Evolutionary conservation across 1,140 invertebrate genomes (phyloP), one percentile per base, ranked within the genome.

Genomic region (Neelides sp.): DNA sequence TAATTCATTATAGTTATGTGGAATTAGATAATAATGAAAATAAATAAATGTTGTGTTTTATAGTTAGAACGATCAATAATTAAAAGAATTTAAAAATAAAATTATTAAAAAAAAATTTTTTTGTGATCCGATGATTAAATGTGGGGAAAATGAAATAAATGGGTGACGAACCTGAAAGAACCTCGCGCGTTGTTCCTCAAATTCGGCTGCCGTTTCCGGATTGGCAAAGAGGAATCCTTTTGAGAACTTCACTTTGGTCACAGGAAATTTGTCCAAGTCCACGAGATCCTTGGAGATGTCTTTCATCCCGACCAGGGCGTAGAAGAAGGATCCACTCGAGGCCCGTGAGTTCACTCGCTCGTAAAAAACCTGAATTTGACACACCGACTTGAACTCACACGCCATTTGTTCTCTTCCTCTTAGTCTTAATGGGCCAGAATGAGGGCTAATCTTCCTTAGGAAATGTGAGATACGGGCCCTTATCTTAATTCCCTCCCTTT

Each of bases 221-320:
- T 82, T 84, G 12, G 82, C 79, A 63, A 87, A 89, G 0, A 83
- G 82, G 62, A 86, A 87, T 2, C 82, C 82, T 66, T 86, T 86
- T 54, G 77, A 81, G 54, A 87, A 78, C 22, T 77, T 75, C 34
- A 85, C 80, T 65, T 80, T 80, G 1, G 82, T 84, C 58, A 83
- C 79, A 5, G 82, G 77, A 55, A 78, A 79, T 58, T 76, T 74
- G 48, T 75, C 71, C 8, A 81, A 67, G 59, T 83, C 77, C 3
- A 76, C 68, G 3, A 87, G 65, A 23, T 78, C 76, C 55, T 79
- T 78, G 19, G 83, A 86, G n/a, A 83, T 79, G 64, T 88, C 85
- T 51, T 78, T 79, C 43, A 83, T 78, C 0, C 85, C 85, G 64
- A 82, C 86, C 56, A 78, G 78, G 15, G 80, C 76, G 62, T 80